These are phyloP conservation scores for Meganola albula DNA, from an alignment of 2,888 invertebrate species.

Conservation along the genomic window DNA sequence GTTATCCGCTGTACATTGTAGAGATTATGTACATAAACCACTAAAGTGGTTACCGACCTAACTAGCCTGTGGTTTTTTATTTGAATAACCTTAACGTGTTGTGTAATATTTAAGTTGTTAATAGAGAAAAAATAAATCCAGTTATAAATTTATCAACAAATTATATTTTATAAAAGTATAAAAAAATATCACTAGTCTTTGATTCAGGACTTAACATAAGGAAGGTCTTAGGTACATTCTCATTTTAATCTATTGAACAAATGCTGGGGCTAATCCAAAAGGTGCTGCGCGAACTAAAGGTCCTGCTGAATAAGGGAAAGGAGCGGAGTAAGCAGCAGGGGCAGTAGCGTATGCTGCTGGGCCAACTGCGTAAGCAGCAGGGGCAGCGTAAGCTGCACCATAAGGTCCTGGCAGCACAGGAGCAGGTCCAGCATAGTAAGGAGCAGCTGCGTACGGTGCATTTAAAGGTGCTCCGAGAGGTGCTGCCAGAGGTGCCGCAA, in stretches of 20 bases:
- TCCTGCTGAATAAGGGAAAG: slow-evolving; percentile 30
- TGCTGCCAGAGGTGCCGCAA: slow-evolving; percentile 36
- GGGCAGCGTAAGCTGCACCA: slow-evolving; percentile 22
- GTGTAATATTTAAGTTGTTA: too few relatives aligned
- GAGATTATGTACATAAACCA: too few relatives aligned
- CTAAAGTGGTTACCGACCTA: too few relatives aligned
- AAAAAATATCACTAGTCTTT: slow-evolving; percentile 30
- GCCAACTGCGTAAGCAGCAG: slow-evolving; percentile 35
- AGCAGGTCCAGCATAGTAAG: slow-evolving; percentile 27
- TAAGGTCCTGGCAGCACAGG: slow-evolving; percentile 15
- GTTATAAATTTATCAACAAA: slow-evolving; percentile 8
- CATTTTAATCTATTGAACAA: slow-evolving; percentile 65
- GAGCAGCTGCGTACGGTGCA: too few relatives aligned
- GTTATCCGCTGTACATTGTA: too few relatives aligned
- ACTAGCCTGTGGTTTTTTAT: too few relatives aligned
- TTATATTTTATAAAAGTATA: slow-evolving; percentile 30
- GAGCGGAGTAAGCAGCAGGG: slow-evolving; percentile 28
- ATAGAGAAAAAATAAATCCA: slow-evolving; percentile 6
- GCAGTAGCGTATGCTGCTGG: slow-evolving; percentile 32
- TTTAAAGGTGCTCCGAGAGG: slow-evolving; percentile 34
- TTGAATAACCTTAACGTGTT: too few relatives aligned
- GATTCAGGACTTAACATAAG: slow-evolving; percentile 42
- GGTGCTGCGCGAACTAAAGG: slow-evolving; percentile 26
- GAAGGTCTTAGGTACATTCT: slow-evolving; percentile 58
- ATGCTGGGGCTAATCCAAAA: slow-evolving; percentile 46